Conservation (phyloP, 2,888 invertebrate species). For the Polydrusus cervinus region DNA sequence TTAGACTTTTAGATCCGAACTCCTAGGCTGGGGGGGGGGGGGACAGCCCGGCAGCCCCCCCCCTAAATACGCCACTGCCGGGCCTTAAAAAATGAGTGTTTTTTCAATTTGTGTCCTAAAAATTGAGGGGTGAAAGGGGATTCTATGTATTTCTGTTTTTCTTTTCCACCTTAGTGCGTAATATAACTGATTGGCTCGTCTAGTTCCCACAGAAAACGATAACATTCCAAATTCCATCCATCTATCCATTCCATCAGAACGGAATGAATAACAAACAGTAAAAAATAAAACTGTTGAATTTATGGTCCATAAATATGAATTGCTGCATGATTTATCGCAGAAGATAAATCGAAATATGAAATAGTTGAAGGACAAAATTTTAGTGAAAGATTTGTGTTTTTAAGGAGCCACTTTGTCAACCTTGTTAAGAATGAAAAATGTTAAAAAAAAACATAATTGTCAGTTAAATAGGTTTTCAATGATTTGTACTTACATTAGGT, state of each 20-base stretch:
- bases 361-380: conserved; percentile 1
- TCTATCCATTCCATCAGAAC: conserved; percentile 11
- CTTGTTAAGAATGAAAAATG: neutral
- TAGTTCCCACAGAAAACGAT: conserved; percentile 4
- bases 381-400: neutral
- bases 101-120: no score
- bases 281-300: conserved; percentile 21
- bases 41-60: no score
- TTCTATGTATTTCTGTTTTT: no score
- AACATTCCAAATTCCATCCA: conserved; percentile 10
- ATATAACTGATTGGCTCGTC: no score
- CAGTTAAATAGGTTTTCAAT: no score
- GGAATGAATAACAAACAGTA: conserved; percentile 20
- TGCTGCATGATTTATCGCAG: conserved; percentile 18
- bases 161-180: neutral
- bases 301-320: conserved; percentile 28
- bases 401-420: neutral
- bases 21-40: no score
- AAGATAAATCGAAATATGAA: conserved; percentile 16
- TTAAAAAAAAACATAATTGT: no score
- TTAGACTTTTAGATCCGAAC: no score
- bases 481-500: no score
- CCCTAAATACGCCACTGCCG: no score
- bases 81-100: no score
- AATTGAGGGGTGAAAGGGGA: no score